Base-by-base conservation (phyloP, 1,140 invertebrate genomes). In the Vanessa atalanta region DNA sequence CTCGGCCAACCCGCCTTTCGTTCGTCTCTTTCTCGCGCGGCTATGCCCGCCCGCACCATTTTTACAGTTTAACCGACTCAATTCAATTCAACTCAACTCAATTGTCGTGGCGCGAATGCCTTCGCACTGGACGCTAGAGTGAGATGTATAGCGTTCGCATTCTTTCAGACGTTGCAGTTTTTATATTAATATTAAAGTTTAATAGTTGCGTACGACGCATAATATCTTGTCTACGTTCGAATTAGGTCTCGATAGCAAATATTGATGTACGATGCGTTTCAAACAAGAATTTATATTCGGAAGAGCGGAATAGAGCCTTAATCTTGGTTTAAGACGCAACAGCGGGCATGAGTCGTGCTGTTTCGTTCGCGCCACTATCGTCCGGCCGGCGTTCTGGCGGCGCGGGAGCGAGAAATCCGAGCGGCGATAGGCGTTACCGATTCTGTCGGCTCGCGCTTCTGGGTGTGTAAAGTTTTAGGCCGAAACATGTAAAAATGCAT, bases 31-130 rank as follows among this genome's bases (percentile, higher is more conserved):
- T 92, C 90, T 88, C 82, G 82, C 90, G 86, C 82, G 79, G 77
- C 83, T 80, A 83, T 88, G 79, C 88, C 89, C 90, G 88, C 89
- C 89, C 88, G 88, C 78, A 89, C 85, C 87, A 88, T 92, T 92
- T 92, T 92, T 91, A 90, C 89, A 83, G 84, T 90, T 92, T 86
- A 90, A 89, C 88, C 90, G 85, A 91, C 88, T 93, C 90, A 90
- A 93, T 91, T 91, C 88, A 91, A 93, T 93, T 91, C 90, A 93
- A 93, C 88, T 93, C 89, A 93, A 93, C 89, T 93, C 91, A 91
- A 93, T 93, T 93, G 88, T 93, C 91, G 91, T 91, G 84, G 85
- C 91, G 88, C 89, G 85, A 92, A 89, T 88, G 90, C 90, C 90
- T 92, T 90, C 85, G 83, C 75, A 87, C 85, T 86, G 91, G 91